Conservation (phyloP, 2,888 invertebrate genomes). For the Parasteatoda lunata region DNA sequence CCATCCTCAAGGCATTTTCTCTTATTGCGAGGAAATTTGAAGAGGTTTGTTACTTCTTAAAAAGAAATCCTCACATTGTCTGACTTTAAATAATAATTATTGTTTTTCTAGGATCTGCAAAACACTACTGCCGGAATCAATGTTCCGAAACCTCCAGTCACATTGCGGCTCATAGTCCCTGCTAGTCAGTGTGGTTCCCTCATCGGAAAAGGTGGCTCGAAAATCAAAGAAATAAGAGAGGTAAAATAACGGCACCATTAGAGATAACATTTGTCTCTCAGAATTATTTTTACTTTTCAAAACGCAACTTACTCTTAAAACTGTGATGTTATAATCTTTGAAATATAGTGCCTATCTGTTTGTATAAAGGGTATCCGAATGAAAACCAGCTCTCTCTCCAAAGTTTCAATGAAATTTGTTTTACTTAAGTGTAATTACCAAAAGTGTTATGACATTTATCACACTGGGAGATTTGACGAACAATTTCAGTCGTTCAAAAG, state of each 20-base stretch:
- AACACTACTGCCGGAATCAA: conserved; percentile 72
- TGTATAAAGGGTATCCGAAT: too few relatives aligned
- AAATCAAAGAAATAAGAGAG: conserved; percentile 99
- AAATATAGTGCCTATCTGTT: too few relatives aligned
- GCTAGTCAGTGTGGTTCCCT: conserved; percentile 99
- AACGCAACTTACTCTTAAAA: too few relatives aligned
- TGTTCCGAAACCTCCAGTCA: conserved; percentile 88
- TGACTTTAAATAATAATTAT: background rate
- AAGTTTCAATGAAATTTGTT: too few relatives aligned
- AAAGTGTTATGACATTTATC: too few relatives aligned
- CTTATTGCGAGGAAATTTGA: conserved; percentile 99
- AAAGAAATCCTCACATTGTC: background rate
- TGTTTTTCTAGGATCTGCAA: conserved; percentile 72
- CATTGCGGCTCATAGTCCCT: conserved; percentile 97
- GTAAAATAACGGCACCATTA: conserved; percentile 76
- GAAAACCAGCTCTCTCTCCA: too few relatives aligned
- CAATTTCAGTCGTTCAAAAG: too few relatives aligned
- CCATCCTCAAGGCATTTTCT: conserved; percentile 98
- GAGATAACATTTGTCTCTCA: too few relatives aligned
- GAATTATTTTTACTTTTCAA: too few relatives aligned
- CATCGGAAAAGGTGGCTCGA: conserved; percentile 99
- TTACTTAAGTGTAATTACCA: too few relatives aligned
- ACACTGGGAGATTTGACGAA: too few relatives aligned
- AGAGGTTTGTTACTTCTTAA: conserved; percentile 81
- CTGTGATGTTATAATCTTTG: too few relatives aligned